These are phyloP conservation scores for Lagodon rhomboides DNA, from an alignment of 2,797 vertebrate species.

Conservation along the genomic window DNA sequence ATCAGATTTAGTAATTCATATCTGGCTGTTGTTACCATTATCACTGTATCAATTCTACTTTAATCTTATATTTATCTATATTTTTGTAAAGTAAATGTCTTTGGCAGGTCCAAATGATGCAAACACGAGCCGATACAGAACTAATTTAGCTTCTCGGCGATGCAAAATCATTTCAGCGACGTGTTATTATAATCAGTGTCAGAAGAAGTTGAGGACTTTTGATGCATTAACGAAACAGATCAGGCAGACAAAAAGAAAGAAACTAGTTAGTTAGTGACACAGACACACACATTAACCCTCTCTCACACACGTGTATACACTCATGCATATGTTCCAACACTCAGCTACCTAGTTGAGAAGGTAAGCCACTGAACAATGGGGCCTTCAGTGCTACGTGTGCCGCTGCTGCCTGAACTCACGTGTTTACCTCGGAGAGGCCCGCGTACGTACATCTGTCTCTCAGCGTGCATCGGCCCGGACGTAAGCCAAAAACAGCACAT, in stretches of 20 bases:
- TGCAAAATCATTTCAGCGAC: not conserved
- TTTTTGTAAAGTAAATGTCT: too few species aligned
- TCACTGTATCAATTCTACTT: too few species aligned
- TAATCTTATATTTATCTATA: too few species aligned
- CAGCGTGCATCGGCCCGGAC: slow-evolving; percentile 47
- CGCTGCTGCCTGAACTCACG: slow-evolving; percentile 9
- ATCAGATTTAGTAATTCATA: too few species aligned
- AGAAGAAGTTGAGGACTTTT: not conserved
- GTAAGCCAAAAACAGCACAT: slow-evolving; percentile 74
- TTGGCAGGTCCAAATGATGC: not conserved
- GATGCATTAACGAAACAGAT: not conserved
- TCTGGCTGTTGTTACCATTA: too few species aligned
- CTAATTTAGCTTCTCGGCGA: not conserved
- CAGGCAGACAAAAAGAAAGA: not conserved
- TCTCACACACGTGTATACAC: not conserved
- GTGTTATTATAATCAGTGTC: not conserved
- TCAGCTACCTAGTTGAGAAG: slow-evolving; percentile 5
- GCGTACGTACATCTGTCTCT: slow-evolving; percentile 55
- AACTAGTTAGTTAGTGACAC: not conserved
- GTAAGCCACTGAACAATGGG: slow-evolving; percentile 15
- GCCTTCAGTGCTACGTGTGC: slow-evolving; percentile 3
- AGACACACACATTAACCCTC: not conserved
- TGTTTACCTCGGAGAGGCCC: slow-evolving; percentile 33
- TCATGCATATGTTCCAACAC: not conserved
- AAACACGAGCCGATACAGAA: not conserved